Conservation (phyloP, 2,888 invertebrate species). For the Callimorpha dominula region DNA sequence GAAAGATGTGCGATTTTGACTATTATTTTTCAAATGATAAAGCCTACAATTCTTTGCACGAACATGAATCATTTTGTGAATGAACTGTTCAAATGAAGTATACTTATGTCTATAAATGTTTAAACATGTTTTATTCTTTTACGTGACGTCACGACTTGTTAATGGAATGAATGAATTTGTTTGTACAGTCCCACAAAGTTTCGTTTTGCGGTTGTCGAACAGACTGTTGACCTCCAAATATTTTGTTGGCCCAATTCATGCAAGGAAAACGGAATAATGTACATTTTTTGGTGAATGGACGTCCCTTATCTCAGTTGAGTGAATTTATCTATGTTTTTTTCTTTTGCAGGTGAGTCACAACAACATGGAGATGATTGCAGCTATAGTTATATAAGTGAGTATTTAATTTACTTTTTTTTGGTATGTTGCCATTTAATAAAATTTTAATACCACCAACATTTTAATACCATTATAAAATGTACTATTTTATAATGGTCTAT, state of each 20-base stretch:
- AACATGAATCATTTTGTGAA: constrained; percentile 41
- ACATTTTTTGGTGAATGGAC: not conserved
- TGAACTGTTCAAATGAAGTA: constrained; percentile 40
- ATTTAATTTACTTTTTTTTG: constrained; percentile 18
- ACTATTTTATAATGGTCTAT: no score
- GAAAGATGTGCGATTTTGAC: constrained; percentile 19
- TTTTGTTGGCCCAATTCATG: constrained; percentile 15
- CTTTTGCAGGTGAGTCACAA: constrained; percentile 83
- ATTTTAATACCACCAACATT: no score
- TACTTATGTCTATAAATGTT: constrained; percentile 53
- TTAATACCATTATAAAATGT: no score
- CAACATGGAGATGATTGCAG: constrained; percentile 85
- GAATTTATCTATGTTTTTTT: constrained; percentile 34
- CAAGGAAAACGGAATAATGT: not conserved
- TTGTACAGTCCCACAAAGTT: constrained; percentile 43
- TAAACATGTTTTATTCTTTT: constrained; percentile 56
- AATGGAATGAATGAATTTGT: constrained; percentile 57
- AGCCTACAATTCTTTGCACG: constrained; percentile 15
- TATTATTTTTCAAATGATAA: constrained; percentile 8
- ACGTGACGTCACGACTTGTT: constrained; percentile 58
- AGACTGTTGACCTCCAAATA: constrained; percentile 11
- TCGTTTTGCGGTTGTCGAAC: constrained; percentile 27
- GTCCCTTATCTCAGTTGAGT: not conserved
- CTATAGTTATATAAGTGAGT: constrained; percentile 87
- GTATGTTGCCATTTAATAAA: not conserved